Evolutionary conservation across 2,797 vertebrate species (phyloP).

Genomic region (Setipinna tenuifilis): DNA sequence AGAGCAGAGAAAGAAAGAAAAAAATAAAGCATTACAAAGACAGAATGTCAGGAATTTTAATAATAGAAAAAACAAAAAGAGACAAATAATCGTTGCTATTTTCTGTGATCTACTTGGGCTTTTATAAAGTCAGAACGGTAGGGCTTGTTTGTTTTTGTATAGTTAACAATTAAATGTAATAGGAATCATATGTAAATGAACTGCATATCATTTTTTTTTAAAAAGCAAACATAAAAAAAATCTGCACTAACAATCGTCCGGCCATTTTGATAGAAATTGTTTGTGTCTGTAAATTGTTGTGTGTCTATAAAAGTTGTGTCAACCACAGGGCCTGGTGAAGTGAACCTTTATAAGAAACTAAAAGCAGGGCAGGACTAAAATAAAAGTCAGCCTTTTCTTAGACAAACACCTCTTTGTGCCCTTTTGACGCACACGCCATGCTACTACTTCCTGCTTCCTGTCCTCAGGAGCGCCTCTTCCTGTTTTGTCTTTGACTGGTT

Average conservation of each 20-base stretch:
- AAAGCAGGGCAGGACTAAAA: neutral
- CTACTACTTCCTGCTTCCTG: neutral
- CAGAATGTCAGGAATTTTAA: conserved; percentile 64
- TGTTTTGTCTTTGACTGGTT: neutral
- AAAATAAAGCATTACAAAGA: conserved; percentile 49
- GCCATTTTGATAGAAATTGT: conserved; percentile 57
- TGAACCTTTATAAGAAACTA: neutral
- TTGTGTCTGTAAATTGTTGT: conserved; percentile 30
- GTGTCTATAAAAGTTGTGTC: neutral
- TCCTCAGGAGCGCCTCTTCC: conserved; percentile 26
- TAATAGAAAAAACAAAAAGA: conserved; percentile 62
- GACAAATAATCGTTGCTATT: conserved; percentile 67
- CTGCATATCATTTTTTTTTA: conserved; percentile 75
- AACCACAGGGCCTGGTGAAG: neutral
- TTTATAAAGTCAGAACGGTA: conserved; percentile 80
- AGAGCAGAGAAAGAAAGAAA: conserved; percentile 58
- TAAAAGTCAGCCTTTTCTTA: neutral
- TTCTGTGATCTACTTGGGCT: conserved; percentile 74
- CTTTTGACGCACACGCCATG: neutral
- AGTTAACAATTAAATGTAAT: conserved; percentile 63
- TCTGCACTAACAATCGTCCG: conserved; percentile 80
- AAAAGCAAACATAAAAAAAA: conserved; percentile 63
- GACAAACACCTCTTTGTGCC: neutral
- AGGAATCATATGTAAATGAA: conserved; percentile 72
- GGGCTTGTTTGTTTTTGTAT: conserved; percentile 64